Conservation (phyloP, 1,140 invertebrate genomes). For the Monomorium pharaonis region DNA sequence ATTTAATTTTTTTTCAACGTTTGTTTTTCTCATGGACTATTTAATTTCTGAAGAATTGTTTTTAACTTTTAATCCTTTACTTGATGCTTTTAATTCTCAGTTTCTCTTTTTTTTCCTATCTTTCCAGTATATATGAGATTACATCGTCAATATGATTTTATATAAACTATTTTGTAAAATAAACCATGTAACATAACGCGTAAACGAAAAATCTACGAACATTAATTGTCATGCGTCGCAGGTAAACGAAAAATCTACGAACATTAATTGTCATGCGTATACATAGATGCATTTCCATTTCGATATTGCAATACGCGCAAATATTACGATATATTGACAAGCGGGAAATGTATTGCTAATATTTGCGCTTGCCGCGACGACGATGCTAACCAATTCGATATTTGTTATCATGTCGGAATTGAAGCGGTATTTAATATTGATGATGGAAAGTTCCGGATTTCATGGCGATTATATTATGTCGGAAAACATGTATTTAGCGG, state of each 20-base stretch:
- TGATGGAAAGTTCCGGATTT: constrained; percentile 29
- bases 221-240: constrained; percentile 25
- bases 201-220: neutral
- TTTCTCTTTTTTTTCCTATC: neutral
- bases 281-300: neutral
- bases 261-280: constrained; percentile 17
- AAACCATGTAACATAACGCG: neutral
- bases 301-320: constrained; percentile 6
- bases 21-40: neutral
- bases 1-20: neutral
- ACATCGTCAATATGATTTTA: neutral
- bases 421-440: constrained; percentile 52
- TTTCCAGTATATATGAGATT: neutral
- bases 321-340: constrained; percentile 49
- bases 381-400: constrained; percentile 34
- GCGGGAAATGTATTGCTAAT: constrained; percentile 62
- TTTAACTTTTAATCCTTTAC: neutral
- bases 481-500: constrained; percentile 1
- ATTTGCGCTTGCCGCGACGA: constrained; percentile 50
- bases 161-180: neutral
- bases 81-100: neutral
- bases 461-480: neutral
- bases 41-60: neutral
- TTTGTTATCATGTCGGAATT: constrained; percentile 33
- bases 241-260: constrained; percentile 2